Evolutionary conservation across 2,113 vertebrate species (phyloP).

Genomic region (Crotalus viridis): DNA sequence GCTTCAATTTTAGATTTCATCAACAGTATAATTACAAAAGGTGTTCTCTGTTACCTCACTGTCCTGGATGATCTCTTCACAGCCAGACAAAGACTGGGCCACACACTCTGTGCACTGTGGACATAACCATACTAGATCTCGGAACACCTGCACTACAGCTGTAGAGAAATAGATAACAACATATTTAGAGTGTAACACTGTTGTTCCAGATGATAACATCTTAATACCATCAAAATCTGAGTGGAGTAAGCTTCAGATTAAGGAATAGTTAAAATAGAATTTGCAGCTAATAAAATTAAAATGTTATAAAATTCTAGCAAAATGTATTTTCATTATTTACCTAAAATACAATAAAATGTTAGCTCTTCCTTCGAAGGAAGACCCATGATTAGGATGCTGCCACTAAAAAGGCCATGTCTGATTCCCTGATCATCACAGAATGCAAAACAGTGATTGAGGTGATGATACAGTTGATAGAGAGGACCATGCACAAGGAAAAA

Average conservation of each 20-base stretch:
- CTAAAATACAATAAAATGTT: neutral
- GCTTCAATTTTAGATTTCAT: neutral
- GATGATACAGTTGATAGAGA: neutral
- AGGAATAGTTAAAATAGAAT: neutral
- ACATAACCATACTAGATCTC: slow-evolving; percentile 92
- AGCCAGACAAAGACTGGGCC: slow-evolving; percentile 82
- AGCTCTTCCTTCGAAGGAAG: neutral
- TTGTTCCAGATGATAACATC: neutral
- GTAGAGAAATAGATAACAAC: neutral
- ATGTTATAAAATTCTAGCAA: neutral
- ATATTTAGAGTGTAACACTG: neutral
- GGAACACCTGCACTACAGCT: slow-evolving; percentile 91
- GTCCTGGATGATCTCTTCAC: slow-evolving; percentile 86
- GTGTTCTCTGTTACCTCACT: slow-evolving; percentile 75
- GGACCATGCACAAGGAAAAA: neutral
- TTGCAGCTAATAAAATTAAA: neutral
- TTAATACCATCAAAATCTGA: neutral
- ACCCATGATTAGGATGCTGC: neutral
- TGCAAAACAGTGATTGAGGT: neutral
- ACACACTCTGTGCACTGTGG: slow-evolving; percentile 84
- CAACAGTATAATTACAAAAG: neutral
- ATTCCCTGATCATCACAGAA: neutral
- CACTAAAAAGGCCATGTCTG: neutral
- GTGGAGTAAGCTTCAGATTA: neutral
- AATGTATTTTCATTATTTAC: neutral